Evolutionary conservation across 2,113 vertebrate species (phyloP).

Genomic region (Ia io): DNA sequence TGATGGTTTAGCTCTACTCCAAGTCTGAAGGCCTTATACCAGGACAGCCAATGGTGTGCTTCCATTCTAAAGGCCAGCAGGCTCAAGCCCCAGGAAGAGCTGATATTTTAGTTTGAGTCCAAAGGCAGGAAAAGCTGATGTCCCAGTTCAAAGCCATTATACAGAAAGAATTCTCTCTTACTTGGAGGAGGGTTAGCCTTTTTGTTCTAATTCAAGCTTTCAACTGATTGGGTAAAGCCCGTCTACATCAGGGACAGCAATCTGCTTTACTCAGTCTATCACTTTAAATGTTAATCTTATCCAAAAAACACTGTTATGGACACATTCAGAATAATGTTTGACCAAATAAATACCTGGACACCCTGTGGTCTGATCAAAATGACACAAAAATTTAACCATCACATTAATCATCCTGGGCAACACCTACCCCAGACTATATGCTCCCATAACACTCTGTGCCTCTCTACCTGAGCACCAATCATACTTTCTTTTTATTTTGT

Average conservation of each 20-base stretch:
- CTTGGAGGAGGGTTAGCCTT: not conserved
- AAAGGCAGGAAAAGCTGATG: not conserved
- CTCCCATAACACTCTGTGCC: not conserved
- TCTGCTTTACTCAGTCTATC: not conserved
- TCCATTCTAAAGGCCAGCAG: not conserved
- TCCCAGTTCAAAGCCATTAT: not conserved
- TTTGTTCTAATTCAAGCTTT: not conserved
- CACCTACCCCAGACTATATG: not conserved
- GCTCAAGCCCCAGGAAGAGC: not conserved
- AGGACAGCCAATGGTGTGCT: not conserved
- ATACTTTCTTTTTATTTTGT: not conserved
- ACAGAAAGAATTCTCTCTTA: not conserved
- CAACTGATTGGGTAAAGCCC: not conserved
- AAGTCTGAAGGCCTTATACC: not conserved
- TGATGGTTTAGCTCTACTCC: not conserved
- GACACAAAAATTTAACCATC: not conserved
- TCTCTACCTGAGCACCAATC: not conserved
- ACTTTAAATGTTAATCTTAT: not conserved
- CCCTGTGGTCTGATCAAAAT: not conserved
- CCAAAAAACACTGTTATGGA: not conserved
- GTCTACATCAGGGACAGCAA: not conserved
- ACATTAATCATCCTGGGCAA: fast-evolving
- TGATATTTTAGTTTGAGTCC: not conserved
- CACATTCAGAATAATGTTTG: not conserved
- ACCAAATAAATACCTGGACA: not conserved